phyloP scores from a whole-genome alignment of 2,888 invertebrate genomes.

The Ceraclea dissimilis region DNA sequence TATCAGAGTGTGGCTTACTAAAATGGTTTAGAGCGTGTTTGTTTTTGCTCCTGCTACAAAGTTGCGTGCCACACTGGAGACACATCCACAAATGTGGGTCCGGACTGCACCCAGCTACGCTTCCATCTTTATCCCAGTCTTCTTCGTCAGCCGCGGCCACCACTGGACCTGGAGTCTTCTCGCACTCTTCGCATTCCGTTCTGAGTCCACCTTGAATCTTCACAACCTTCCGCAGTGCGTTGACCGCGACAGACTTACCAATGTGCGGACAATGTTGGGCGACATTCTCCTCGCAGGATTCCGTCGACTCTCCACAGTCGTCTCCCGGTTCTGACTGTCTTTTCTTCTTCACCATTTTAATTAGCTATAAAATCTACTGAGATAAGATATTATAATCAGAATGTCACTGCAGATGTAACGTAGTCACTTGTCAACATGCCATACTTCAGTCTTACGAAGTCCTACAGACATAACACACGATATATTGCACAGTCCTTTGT shows the following conservation, averaged over 20 bases:
- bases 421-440: background rate
- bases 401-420: background rate
- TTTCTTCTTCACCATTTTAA: conserved; percentile 65
- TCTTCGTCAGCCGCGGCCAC: conserved; percentile 29
- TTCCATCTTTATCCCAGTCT: background rate
- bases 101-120: background rate
- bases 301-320: conserved; percentile 60
- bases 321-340: conserved; percentile 59
- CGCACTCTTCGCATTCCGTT: conserved; percentile 52
- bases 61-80: conserved; percentile 69
- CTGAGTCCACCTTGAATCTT: conserved; percentile 43
- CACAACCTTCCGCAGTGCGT: conserved; percentile 51
- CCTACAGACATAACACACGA: background rate
- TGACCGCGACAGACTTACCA: conserved; percentile 58
- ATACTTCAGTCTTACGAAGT: background rate
- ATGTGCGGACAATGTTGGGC: conserved; percentile 61
- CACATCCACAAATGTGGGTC: conserved; percentile 60
- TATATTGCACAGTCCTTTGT: too few relatives aligned
- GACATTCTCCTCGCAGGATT: conserved; percentile 63
- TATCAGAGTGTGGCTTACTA: conserved; percentile 66
- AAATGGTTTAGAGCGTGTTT: conserved; percentile 70
- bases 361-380: background rate
- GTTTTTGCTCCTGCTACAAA: conserved; percentile 61
- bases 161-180: conserved; percentile 44
- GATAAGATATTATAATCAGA: background rate